Evolutionary conservation across 2,888 invertebrate species (phyloP).

Genomic region (Drosophila kambysellisi): DNA sequence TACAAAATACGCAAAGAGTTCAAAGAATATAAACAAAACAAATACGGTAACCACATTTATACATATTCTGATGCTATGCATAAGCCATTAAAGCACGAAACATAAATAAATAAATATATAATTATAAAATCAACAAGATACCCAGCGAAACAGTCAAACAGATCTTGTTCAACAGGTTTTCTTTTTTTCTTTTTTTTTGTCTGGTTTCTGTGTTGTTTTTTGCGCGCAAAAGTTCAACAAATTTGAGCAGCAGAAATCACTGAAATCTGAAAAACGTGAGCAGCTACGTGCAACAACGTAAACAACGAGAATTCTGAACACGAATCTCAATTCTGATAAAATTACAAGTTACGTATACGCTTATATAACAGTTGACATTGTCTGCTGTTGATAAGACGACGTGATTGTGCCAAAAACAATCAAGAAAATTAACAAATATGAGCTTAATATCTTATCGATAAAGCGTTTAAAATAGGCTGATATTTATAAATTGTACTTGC

Average conservation of each 20-base stretch:
- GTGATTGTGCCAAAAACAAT: not conserved
- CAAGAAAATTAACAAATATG: not conserved
- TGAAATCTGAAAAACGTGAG: constrained; percentile 59
- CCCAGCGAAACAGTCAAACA: constrained; percentile 9
- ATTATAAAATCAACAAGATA: constrained; percentile 35
- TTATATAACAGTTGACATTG: constrained; percentile 2
- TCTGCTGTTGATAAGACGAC: not conserved
- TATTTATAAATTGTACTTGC: not conserved
- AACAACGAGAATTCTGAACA: constrained; percentile 44
- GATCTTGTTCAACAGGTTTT: constrained; percentile 71
- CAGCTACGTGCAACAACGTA: constrained; percentile 48
- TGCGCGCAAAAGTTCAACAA: constrained; percentile 70
- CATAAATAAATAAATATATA: constrained; percentile 46
- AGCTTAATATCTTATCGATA: not conserved
- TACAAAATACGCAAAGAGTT: constrained; percentile 20
- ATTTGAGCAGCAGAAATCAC: constrained; percentile 39
- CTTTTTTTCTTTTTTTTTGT: constrained; percentile 22
- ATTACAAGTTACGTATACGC: constrained; percentile 15
- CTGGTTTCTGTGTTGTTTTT: constrained; percentile 44
- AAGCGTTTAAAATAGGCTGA: not conserved
- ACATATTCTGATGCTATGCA: constrained; percentile 18
- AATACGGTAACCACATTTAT: constrained; percentile 21
- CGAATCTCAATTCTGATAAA: constrained; percentile 26
- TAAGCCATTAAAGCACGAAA: constrained; percentile 25
- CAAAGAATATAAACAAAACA: constrained; percentile 8